Conservation (phyloP, 2,888 invertebrate species). For the Drosophila hamatofila region DNA sequence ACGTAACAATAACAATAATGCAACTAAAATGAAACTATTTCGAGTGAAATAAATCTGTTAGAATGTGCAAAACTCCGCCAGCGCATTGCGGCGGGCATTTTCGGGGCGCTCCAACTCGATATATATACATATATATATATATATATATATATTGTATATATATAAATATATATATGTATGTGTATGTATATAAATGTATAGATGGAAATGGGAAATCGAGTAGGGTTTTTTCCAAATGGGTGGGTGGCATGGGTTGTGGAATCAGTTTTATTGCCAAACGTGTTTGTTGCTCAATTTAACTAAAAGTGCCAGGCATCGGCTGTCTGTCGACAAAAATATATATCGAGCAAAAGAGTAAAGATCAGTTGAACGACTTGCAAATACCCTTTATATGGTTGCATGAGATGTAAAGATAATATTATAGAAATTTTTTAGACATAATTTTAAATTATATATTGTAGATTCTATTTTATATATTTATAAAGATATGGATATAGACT, state of each 20-base stretch:
- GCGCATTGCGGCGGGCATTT: slow-evolving; percentile 72
- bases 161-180: background rate
- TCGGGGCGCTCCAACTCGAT: slow-evolving; percentile 7
- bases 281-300: slow-evolving; percentile 83
- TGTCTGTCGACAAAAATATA: slow-evolving; percentile 47
- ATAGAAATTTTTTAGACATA: too few species aligned
- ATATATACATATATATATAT: background rate
- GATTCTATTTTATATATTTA: background rate
- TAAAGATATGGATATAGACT: too few species aligned
- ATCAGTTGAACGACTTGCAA: background rate
- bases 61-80: slow-evolving; percentile 77
- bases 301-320: slow-evolving; percentile 75
- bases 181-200: background rate
- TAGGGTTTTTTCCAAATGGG: background rate
- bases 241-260: slow-evolving; percentile 41
- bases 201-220: background rate
- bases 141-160: background rate
- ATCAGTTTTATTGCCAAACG: slow-evolving; percentile 82
- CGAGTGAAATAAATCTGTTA: slow-evolving; percentile 81
- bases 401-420: too few species aligned
- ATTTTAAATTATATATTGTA: too few species aligned
- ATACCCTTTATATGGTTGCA: background rate
- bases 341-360: slow-evolving; percentile 12
- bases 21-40: slow-evolving; percentile 80
- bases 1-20: slow-evolving; percentile 76